Evolutionary conservation across 2,113 vertebrate species (phyloP), one percentile per base, ranked within the genome.

Genomic region (Tichodroma muraria): DNA sequence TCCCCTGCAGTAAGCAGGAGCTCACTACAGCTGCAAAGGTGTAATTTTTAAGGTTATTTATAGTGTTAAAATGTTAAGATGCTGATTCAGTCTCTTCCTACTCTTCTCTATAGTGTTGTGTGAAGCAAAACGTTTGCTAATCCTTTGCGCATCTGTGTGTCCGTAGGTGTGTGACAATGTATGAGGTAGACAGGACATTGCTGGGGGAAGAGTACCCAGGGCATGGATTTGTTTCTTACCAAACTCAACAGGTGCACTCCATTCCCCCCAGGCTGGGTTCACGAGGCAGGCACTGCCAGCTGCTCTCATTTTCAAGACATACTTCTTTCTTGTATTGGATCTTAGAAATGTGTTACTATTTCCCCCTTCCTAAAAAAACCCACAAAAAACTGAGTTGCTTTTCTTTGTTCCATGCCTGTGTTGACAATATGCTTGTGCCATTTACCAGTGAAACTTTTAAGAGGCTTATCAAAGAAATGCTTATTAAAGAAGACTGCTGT

Each of bases 221-320:
- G 15, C 21, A 37, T 6, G 18, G 47, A 5, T 78, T 78, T n/a
- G 14, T 1, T 40, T 80, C 92, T 86, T 83, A 96, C 96, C 96
- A 60, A 96, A 96, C 38, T 78, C 88, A 31, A 86, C 19, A 23
- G 85, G n/a, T 37, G 47, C 22, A 31, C 96, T 96, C 95, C 96
- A 96, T 22, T 93, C 83, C 5, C 96, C 96, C 96, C 96, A 96
- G 64, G 24, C 42, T 49, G 76, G 3, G 17, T 3, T 96, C 77
- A 92, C 52, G 0, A 52, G 0, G 70, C 96, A 96, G 38, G 11
- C 9, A 17, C 8, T 66, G 27, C 94, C 92, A 47, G 88, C 90
- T 75, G 90, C 38, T 90, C 94, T 92, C 83, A 96, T 88, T 78
- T 80, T 88, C 83, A 96, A 35, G 49, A 83, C 4, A 40, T 90